Evolutionary conservation across 2,797 vertebrate species (phyloP), one percentile per base, ranked within the genome.

Genomic region (Erpetoichthys calabaricus): DNA sequence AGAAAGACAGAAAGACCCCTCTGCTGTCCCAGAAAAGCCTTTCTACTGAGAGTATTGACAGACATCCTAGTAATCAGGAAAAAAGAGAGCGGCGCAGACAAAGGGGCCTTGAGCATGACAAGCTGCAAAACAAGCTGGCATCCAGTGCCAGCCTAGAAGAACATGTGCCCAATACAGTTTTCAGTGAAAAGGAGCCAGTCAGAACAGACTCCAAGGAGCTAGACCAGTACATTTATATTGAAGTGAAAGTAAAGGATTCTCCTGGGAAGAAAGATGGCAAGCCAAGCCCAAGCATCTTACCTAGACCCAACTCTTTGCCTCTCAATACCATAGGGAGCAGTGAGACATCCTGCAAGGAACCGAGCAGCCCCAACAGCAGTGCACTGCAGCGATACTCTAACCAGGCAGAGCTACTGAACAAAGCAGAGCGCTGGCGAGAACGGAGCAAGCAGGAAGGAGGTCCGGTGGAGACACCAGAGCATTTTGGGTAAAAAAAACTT

Each of bases 81-180:
- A 98, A 98, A 74, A 79, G 95, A 0, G 92, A 96, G 62, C 86
- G 76, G 45, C 85, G 96, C 59, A 83, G 94, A 50, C 88, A 83
- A 59, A 80, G 96, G 55, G 95, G 93, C 8, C 79, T 98, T 68
- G 87, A 97, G 53, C 96, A 98, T 62, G 94, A 91, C n/a, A 83
- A 90, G 67, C 73, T 94, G 51, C 91, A 96, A 75, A 89, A 82
- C 2, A 86, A 86, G 56, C 88, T 85, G 46, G 90, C 1, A 55
- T 72, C 4, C 67, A 64, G 4, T 45, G 77, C 4, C 63, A 45
- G 64, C 66, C 5, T 63, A n/a, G 70, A 84, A 67, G 65, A n/a
- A 2, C 47, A 74, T 10, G 3, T 78, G 0, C 77, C 82, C 42
- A 76, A 75, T 3, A 5, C 59, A 8, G 57, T 72, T 41, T 10